Base-by-base conservation (phyloP, 2,888 invertebrate genomes). In the Philereme vetulata region DNA sequence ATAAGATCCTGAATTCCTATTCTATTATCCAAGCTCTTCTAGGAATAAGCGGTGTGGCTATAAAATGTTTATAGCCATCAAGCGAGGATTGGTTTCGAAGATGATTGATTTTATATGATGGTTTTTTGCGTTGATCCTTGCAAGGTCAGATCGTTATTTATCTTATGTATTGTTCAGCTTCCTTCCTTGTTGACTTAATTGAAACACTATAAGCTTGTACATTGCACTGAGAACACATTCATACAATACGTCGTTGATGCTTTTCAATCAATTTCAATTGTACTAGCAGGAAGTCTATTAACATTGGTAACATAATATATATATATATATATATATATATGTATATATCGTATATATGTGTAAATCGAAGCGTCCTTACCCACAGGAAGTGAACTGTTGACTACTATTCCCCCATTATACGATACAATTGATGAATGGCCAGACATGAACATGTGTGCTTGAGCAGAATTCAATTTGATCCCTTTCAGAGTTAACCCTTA, bases 381-480 rank as follows among this genome's bases (percentile, higher is more conserved):
- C 76, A 68, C 78, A 86, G 86, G 86, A 86, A 85, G 84, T 85
- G 80, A 78, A 76, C 78, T 84, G 85, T 85, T 85, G 81, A 80
- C 83, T 83, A 85, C 82, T 82, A 84, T 83, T 81, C 79, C 84
- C 79, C 86, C 72, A 86, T 88, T 85, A 85, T 79, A 70, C 78
- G 81, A 84, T 86, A 80, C 88, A 84, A 86, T 86, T 87, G 88
- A 88, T 88, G 88, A 90, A 90, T 89, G 77, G 83, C 73, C 82
- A 84, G 77, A 82, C 77, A 82, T 70, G 86, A 85, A 77, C 87
- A 86, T 85, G 84, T 86, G 88, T 86, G 84, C 84, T 85, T 79
- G 80, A 83, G 78, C 80, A 75, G 76, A 86, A 89, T 88, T 87
- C 87, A 88, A 88, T 88, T 87, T 86, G 84, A 86, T 84, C 85